These are phyloP conservation scores for Plusia festucae DNA, from an alignment of 2,888 invertebrate genomes.

Conservation along the genomic window DNA sequence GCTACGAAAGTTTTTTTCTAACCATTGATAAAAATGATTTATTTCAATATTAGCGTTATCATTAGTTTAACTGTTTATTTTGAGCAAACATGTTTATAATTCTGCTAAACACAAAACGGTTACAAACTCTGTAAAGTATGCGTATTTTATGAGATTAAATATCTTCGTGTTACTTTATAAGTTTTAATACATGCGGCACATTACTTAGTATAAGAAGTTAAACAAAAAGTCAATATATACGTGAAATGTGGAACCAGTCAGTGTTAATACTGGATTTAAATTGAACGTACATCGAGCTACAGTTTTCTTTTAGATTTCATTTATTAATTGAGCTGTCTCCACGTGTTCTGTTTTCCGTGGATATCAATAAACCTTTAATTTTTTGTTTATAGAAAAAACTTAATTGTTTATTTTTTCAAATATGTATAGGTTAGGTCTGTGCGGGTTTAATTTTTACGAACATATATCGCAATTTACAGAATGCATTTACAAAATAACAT, in stretches of 20 bases:
- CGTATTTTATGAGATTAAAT: background rate
- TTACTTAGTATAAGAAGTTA: background rate
- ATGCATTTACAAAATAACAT: too few relatives aligned
- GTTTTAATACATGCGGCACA: background rate
- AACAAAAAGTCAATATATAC: slow-evolving; percentile 20
- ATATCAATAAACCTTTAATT: background rate
- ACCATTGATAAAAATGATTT: background rate
- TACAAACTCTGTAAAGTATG: background rate
- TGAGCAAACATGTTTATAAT: background rate
- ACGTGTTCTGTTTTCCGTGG: background rate
- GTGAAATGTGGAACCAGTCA: slow-evolving; percentile 26
- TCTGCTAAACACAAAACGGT: background rate
- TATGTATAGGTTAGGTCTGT: too few relatives aligned
- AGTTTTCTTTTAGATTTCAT: slow-evolving; percentile 49
- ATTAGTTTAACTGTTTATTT: background rate
- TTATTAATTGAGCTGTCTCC: slow-evolving; percentile 27
- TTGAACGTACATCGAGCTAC: slow-evolving; percentile 29
- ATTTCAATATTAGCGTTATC: too few relatives aligned
- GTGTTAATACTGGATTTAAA: slow-evolving; percentile 52
- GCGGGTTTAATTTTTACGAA: too few relatives aligned
- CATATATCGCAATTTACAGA: too few relatives aligned
- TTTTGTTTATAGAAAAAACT: too few relatives aligned
- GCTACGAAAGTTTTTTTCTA: too few relatives aligned
- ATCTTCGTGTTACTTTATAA: background rate
- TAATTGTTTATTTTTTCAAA: too few relatives aligned